Evolutionary conservation across 2,113 vertebrate species (phyloP), one percentile per base, ranked within the genome.

Genomic region (Anolis sagrei): DNA sequence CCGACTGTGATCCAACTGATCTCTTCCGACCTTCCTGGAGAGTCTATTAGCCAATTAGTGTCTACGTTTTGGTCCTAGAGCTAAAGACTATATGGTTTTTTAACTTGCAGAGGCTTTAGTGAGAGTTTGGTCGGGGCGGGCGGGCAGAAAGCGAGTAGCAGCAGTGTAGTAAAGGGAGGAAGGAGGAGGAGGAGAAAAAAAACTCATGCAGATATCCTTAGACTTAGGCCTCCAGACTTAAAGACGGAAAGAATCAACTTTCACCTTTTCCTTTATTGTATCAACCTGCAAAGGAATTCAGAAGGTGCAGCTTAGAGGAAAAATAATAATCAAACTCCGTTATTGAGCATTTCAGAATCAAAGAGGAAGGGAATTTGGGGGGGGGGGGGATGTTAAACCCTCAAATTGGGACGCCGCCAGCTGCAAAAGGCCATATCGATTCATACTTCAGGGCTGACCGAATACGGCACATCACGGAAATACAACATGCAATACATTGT

Each of bases 201-300:
- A 97, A 97, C 96, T 97, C 98, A 98, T 99, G 98, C 98, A 98
- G 96, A 97, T 96, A 75, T 97, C 95, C 96, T 97, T 97, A 98
- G 97, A 96, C 96, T 98, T 97, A 98, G 97, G 97, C 97, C 97
- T 98, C 97, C 97, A 98, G 96, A 98, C 98, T 98, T 99, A 98
- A 98, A 98, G 97, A 97, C 96, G 96, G 96, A 97, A 98, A 97
- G 97, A 98, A 97, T 98, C 97, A 97, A 98, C 97, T 98, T 97
- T 99, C 98, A 99, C 98, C 98, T 98, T 97, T 95, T 98, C 97
- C 95, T 97, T 97, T 97, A 99, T 96, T 93, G 97, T 97, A 98
- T 99, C 98, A 97, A 99, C 97, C 98, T 99, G 98, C 94, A 99
- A 98, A 98, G 98, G 97, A 99, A 99, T 98, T 99, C 98, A 98